Evolutionary conservation across 2,888 invertebrate genomes (phyloP).

Genomic region (Chymomyza caudatula): DNA sequence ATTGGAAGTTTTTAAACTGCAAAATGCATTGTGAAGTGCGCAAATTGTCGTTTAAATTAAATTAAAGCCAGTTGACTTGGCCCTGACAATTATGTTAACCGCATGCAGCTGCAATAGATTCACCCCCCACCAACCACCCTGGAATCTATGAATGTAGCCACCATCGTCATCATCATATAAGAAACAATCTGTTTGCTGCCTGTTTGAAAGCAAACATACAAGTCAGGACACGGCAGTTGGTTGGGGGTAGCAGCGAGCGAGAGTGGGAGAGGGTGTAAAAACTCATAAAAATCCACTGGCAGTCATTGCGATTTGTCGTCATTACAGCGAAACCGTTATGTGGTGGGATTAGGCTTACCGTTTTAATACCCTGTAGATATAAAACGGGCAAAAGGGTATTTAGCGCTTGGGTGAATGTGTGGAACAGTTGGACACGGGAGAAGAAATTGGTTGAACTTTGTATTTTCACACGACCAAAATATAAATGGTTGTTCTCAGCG

Average conservation of each 20-base stretch:
- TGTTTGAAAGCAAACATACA: conserved; percentile 60
- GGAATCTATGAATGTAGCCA: conserved; percentile 22
- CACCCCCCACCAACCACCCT: conserved; percentile 10
- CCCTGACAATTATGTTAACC: conserved; percentile 58
- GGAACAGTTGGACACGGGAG: conserved; percentile 11
- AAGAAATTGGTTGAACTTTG: too few species aligned
- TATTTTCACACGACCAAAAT: too few species aligned
- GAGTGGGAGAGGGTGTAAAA: conserved; percentile 21
- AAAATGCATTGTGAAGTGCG: conserved; percentile 48
- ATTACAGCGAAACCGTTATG: conserved; percentile 47
- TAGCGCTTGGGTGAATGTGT: conserved; percentile 15
- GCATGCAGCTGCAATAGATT: conserved; percentile 30
- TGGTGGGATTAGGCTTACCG: conserved; percentile 39
- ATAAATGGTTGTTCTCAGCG: too few species aligned
- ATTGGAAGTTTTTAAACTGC: conserved; percentile 23
- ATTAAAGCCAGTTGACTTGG: conserved; percentile 60
- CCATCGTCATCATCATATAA: conserved; percentile 20
- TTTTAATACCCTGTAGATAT: conserved; percentile 3
- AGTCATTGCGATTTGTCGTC: conserved; percentile 58
- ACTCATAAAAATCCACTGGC: conserved; percentile 64
- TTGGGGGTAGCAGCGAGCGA: neutral
- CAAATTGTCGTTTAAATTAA: conserved; percentile 67
- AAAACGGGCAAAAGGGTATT: neutral
- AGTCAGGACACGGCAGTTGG: neutral
- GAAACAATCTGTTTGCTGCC: conserved; percentile 67